These are phyloP conservation scores for Dipodomys merriami DNA, from an alignment of 2,113 vertebrate species.

Conservation along the genomic window DNA sequence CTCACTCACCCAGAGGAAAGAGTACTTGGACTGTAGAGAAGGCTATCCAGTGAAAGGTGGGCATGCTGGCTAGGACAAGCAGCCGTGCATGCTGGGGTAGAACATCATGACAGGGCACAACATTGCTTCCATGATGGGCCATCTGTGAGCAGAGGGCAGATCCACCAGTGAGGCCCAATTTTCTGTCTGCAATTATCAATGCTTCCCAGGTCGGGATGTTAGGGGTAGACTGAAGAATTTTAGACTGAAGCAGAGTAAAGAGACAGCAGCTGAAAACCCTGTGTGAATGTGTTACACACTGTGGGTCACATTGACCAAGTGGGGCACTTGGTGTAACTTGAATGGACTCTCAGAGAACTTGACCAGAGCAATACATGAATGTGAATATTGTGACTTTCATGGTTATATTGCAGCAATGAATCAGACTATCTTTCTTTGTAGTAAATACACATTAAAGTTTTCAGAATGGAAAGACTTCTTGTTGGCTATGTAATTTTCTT, in stretches of 20 bases:
- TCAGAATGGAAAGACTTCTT: no score
- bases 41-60: no score
- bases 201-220: not conserved
- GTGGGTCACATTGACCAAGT: no score
- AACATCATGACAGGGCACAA: no score
- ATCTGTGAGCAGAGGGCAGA: not conserved
- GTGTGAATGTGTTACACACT: not conserved
- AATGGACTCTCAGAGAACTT: not conserved
- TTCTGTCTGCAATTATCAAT: not conserved
- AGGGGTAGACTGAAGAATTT: not conserved
- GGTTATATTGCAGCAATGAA: not conserved
- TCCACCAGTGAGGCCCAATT: not conserved
- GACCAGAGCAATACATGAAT: not conserved
- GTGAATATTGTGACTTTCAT: not conserved
- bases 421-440: not conserved
- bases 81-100: no score
- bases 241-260: not conserved
- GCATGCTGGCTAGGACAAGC: no score
- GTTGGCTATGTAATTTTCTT: not conserved
- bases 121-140: fast-evolving
- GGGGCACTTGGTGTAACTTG: not conserved
- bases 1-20: not conserved
- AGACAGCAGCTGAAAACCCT: not conserved
- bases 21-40: not conserved
- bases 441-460: not conserved